A percentile compares a stretch with the other conserved stretches of the same genome.
Conservation (phyloP, 1,140 invertebrate genomes). For the Gonioctena quinquepunctata region DNA sequence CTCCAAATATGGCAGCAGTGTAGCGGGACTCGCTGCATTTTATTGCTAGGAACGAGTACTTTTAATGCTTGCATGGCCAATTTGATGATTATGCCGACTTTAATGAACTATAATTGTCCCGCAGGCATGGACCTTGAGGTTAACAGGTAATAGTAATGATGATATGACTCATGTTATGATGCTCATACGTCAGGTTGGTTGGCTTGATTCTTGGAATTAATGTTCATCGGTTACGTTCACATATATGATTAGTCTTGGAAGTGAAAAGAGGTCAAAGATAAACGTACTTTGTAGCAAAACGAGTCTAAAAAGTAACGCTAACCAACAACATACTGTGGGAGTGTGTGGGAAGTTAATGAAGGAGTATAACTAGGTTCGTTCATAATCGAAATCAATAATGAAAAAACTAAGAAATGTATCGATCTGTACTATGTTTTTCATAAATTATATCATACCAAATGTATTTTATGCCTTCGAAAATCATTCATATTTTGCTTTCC, state of each 20-base stretch:
- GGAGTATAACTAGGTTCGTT: too few species aligned
- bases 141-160: conserved; percentile 4
- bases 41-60: neutral
- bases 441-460: too few species aligned
- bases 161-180: neutral
- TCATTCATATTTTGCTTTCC: too few species aligned
- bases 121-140: neutral
- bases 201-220: neutral
- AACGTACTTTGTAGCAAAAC: neutral
- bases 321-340: too few species aligned
- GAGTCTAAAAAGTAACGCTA: too few species aligned
- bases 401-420: too few species aligned
- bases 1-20: neutral
- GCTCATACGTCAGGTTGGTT: neutral
- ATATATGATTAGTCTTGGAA: neutral
- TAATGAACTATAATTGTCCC: conserved; percentile 2
- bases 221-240: too few species aligned
- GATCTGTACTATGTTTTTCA: too few species aligned
- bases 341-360: too few species aligned
- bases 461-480: too few species aligned
- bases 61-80: neutral
- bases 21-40: neutral
- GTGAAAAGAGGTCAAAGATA: neutral
- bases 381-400: too few species aligned
- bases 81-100: neutral